Conservation (phyloP, 2,797 vertebrate species). For the Falco peregrinus region DNA sequence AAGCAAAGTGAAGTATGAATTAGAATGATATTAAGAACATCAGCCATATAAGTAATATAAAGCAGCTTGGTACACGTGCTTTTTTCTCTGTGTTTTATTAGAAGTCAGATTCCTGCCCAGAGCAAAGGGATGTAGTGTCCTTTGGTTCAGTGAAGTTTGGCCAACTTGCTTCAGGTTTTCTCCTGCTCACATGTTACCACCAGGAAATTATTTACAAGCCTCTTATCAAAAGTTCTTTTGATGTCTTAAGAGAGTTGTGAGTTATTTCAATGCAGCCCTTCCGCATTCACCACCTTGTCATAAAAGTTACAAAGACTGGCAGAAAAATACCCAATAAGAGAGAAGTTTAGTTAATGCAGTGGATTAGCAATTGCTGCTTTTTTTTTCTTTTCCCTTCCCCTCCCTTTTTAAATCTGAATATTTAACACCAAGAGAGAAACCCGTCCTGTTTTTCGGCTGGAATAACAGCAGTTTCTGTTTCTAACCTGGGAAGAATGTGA, state of each 20-base stretch:
- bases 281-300: neutral
- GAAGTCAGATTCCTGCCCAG: neutral
- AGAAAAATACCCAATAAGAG: conserved; percentile 32
- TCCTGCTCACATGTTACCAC: neutral
- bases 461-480: conserved; percentile 85
- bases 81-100: neutral
- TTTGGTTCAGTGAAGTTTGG: neutral
- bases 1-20: neutral
- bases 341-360: conserved; percentile 59
- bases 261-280: neutral
- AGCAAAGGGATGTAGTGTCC: neutral
- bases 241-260: neutral
- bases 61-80: neutral
- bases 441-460: conserved; percentile 73
- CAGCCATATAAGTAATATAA: neutral
- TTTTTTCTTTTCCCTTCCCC: neutral
- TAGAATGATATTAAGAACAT: neutral
- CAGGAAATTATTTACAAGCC: neutral
- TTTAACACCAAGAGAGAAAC: conserved; percentile 76
- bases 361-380: neutral
- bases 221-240: conserved; percentile 31
- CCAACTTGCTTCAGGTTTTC: neutral
- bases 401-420: conserved; percentile 73
- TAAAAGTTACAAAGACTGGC: conserved; percentile 29
- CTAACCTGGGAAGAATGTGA: conserved; percentile 87